Evolutionary conservation across 2,797 vertebrate genomes (phyloP).

Genomic region (Molossus alvarezi): DNA sequence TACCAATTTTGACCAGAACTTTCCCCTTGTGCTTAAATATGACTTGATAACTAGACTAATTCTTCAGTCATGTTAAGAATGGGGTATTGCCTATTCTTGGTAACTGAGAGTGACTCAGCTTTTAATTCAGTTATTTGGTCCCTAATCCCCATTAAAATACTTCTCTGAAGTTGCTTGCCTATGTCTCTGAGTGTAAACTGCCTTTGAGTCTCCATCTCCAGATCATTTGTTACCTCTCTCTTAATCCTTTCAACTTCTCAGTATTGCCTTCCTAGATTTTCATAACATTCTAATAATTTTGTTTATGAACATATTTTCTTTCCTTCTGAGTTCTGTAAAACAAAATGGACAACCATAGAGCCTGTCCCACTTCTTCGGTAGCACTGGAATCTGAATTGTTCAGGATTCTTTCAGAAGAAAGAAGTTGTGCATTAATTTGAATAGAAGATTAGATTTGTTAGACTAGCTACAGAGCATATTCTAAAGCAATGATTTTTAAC

Average conservation of each 20-base stretch:
- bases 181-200: not conserved
- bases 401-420: not conserved
- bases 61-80: not conserved
- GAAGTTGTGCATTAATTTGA: not conserved
- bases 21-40: not conserved
- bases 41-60: not conserved
- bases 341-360: not conserved
- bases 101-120: not conserved
- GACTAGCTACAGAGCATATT: not conserved
- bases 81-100: not conserved
- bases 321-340: not conserved
- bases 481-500: not conserved
- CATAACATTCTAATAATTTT: not conserved
- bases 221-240: not conserved
- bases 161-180: not conserved
- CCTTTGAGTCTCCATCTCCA: not conserved
- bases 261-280: not conserved
- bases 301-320: not conserved
- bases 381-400: not conserved
- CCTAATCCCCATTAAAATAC: not conserved
- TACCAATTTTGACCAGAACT: not conserved
- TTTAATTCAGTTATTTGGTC: slow-evolving; percentile 16
- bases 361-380: not conserved
- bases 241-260: not conserved
- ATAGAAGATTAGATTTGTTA: not conserved